These are phyloP conservation scores for Mystacornis crossleyi DNA, from an alignment of 2,113 vertebrate species.

Conservation along the genomic window DNA sequence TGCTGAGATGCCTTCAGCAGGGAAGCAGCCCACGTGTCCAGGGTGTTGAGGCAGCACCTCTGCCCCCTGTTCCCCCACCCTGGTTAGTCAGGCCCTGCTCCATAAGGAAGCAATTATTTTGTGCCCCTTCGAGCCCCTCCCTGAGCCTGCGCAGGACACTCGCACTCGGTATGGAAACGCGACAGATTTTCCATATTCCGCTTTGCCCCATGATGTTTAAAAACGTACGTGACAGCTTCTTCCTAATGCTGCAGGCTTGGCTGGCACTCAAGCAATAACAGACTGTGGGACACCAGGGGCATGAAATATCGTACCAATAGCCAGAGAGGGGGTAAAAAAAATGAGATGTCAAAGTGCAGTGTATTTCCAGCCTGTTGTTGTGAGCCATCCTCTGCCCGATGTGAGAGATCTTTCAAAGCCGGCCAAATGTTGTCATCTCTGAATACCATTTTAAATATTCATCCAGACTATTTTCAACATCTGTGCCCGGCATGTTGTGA, in stretches of 20 bases:
- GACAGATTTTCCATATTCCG: conserved; percentile 59
- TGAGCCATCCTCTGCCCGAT: background rate
- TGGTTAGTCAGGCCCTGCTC: conserved; percentile 6
- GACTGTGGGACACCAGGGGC: conserved; percentile 17
- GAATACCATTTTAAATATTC: conserved; percentile 63
- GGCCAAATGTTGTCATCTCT: conserved; percentile 55
- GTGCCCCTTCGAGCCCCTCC: conserved; percentile 44
- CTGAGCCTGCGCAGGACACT: conserved; percentile 49
- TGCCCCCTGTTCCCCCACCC: background rate
- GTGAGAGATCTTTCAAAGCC: conserved; percentile 53
- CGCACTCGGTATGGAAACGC: background rate
- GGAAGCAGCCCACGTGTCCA: accelerated
- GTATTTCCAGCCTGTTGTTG: conserved; percentile 13
- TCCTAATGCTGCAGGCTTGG: conserved; percentile 41
- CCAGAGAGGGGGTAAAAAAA: background rate
- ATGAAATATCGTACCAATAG: conserved; percentile 3
- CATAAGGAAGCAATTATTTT: conserved; percentile 56
- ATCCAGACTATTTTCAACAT: conserved; percentile 60
- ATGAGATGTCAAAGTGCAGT: conserved; percentile 27
- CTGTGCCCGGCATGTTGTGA: conserved; percentile 44
- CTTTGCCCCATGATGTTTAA: conserved; percentile 54
- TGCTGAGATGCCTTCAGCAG: background rate
- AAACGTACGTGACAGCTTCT: conserved; percentile 43
- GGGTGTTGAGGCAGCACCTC: background rate
- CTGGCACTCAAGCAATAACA: conserved; percentile 22